Base-by-base conservation (phyloP, 2,113 vertebrate genomes). In the Menidia beryllina region DNA sequence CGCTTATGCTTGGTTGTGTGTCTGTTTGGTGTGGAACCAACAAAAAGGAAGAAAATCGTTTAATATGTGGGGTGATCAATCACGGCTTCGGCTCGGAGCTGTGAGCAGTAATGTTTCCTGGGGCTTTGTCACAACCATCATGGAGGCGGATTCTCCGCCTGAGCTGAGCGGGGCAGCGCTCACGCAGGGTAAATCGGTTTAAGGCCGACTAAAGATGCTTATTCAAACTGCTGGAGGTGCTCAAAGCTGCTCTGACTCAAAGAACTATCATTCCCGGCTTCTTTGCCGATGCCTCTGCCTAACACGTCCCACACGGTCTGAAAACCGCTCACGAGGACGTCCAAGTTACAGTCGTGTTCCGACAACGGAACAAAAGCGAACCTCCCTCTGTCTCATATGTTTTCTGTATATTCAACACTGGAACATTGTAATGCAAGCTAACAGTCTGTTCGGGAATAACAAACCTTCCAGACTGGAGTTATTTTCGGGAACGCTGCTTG, bases 141-240 rank as follows among this genome's bases (percentile, higher is more conserved):
- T n/a, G 59, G 54, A 36, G 49, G 54, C 58, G 49, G 24, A 51
- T 51, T 45, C 58, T 8, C 47, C 47, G 36, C 25, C 53, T 10
- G 5, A 14, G 38, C 41, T 55, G 36, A 45, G 34, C 39, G 36
- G 51, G 12, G 25, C 19, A 25, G 17, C 41, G 50, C 47, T 53
- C 6, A 21, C 25, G 26, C 51, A 55, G 53, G 39, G 61, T 43
- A 43, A 70, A 49, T 34, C 34, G n/a, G 38, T 52, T 58, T 51
- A 57, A 56, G 59, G 59, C 19, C 4, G 41, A 17, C 55, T 62
- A 51, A 72, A 80, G 49, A 67, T 69, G 74, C 72, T 77, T 73
- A 77, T 78, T 70, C 73, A 25, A 84, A 69, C 75, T 58, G 68
- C 67, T 65, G 64, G 63, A 77, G 81, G 49, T 34, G 77, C 82